Conservation (phyloP, 1,140 invertebrate genomes). For the Cylas formicarius region DNA sequence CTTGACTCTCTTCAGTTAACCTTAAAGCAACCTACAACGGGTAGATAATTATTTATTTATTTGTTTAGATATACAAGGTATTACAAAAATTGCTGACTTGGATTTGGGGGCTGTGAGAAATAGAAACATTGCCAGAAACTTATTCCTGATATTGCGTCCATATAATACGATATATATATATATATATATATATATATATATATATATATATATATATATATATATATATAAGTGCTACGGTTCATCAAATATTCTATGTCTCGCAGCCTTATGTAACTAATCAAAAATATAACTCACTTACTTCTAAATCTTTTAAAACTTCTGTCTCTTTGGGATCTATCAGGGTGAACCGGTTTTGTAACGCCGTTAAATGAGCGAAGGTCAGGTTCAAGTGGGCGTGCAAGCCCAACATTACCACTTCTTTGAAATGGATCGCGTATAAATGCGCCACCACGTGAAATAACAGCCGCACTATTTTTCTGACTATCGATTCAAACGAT, state of each 20-base stretch:
- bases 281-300: constrained; percentile 27
- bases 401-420: constrained; percentile 84
- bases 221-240: too few species aligned
- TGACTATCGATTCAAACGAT: constrained; percentile 88
- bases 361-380: constrained; percentile 90
- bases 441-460: constrained; percentile 97
- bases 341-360: constrained; percentile 82
- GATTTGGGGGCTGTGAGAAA: too few species aligned
- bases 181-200: too few species aligned
- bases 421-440: constrained; percentile 95
- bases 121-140: too few species aligned
- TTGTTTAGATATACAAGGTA: too few species aligned
- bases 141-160: too few species aligned
- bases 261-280: background rate
- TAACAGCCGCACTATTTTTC: constrained; percentile 91
- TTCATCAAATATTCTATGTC: background rate
- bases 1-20: constrained; percentile 46
- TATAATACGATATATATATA: too few species aligned
- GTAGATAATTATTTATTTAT: too few species aligned
- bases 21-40: constrained; percentile 48
- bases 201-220: too few species aligned
- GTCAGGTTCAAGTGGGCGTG: constrained; percentile 94
- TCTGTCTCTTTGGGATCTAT: constrained; percentile 95
- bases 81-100: too few species aligned
- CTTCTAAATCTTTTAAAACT: constrained; percentile 78